phyloP scores from a whole-genome alignment of 1,140 invertebrate genomes.

The Drosophila subobscura region DNA sequence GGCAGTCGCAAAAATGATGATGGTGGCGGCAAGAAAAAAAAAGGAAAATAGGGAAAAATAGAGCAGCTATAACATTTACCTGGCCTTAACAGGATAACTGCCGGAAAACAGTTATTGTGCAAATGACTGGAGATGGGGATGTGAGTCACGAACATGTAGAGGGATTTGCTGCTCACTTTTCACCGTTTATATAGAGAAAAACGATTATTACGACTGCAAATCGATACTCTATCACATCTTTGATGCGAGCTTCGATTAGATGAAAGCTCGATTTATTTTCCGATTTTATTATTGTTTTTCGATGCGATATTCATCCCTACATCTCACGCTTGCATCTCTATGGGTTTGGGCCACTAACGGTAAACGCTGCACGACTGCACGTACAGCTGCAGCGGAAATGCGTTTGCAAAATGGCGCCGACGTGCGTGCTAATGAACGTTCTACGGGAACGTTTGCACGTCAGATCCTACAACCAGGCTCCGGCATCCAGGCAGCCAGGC shows the following conservation, averaged over 20 bases:
- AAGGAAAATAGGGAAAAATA: conserved; percentile 13
- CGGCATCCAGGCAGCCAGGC: neutral
- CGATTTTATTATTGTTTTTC: neutral
- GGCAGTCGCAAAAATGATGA: conserved; percentile 31
- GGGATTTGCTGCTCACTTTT: no score
- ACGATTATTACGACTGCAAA: no score
- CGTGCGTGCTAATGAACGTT: conserved; percentile 78
- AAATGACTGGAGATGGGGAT: conserved; percentile 3
- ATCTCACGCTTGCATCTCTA: conserved; percentile 14
- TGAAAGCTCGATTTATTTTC: neutral
- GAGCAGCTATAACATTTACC: conserved; percentile 58
- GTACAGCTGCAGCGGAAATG: conserved; percentile 73
- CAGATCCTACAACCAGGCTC: conserved; percentile 26
- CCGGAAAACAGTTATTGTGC: conserved; percentile 12
- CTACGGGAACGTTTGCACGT: conserved; percentile 34
- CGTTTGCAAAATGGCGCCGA: conserved; percentile 79
- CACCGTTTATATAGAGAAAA: no score
- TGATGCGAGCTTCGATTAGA: neutral
- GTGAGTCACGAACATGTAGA: neutral
- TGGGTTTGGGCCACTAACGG: neutral
- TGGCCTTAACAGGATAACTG: conserved; percentile 44
- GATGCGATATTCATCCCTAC: no score
- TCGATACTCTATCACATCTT: neutral
- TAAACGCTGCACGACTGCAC: conserved; percentile 49
- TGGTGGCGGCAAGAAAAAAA: conserved; percentile 2